Evolutionary conservation across 2,888 invertebrate genomes (phyloP).

Genomic region (Euzetes globulus): DNA sequence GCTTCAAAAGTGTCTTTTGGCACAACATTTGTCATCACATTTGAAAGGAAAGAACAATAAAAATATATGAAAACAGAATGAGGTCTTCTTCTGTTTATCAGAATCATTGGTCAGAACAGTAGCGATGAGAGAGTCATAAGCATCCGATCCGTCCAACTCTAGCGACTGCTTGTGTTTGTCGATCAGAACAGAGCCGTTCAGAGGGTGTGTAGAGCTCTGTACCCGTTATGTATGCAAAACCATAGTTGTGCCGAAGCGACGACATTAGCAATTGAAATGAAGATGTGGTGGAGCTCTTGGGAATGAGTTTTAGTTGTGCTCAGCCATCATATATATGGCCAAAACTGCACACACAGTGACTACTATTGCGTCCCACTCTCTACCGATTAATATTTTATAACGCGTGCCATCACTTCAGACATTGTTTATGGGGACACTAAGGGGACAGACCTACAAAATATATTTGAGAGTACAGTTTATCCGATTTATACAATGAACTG

Average conservation of each 20-base stretch:
- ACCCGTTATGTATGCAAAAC: slow-evolving; percentile 31
- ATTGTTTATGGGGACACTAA: background rate
- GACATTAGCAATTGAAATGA: slow-evolving; percentile 30
- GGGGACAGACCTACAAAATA: background rate
- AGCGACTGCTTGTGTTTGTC: slow-evolving; percentile 15
- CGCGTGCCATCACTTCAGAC: slow-evolving; percentile 19
- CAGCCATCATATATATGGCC: slow-evolving; percentile 7
- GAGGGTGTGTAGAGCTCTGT: slow-evolving; percentile 28
- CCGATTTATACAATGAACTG: background rate
- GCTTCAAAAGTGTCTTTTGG: too few species aligned
- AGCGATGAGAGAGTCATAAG: background rate
- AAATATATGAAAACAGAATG: background rate
- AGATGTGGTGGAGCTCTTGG: slow-evolving; percentile 31
- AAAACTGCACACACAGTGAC: background rate
- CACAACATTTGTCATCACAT: background rate
- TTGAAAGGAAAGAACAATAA: background rate
- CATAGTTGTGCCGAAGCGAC: slow-evolving; percentile 30
- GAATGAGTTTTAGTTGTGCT: slow-evolving; percentile 16
- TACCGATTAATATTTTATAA: slow-evolving; percentile 27
- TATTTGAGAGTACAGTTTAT: background rate
- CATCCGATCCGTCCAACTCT: slow-evolving; percentile 15
- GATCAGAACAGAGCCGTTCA: slow-evolving; percentile 21
- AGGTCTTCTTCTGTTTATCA: background rate
- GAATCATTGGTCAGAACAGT: background rate
- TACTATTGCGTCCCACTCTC: slow-evolving; percentile 21